Conservation (phyloP, 2,113 vertebrate genomes). For the Stomatorhinus ivindoensis region DNA sequence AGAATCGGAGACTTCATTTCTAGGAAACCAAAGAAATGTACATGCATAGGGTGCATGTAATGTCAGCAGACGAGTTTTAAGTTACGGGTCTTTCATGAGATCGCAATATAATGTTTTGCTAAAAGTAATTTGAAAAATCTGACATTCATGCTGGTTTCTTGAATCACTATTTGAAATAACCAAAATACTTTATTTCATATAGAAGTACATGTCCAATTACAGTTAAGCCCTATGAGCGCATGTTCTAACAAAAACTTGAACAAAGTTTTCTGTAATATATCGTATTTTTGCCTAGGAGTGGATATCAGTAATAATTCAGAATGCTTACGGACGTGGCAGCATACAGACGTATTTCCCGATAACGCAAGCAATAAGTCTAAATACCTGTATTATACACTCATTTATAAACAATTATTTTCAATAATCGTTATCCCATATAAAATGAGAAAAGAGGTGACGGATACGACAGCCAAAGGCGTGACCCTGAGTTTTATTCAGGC, state of each 20-base stretch:
- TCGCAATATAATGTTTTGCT: neutral
- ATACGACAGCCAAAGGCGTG: neutral
- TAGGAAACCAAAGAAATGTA: neutral
- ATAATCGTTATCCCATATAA: neutral
- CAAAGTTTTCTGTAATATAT: neutral
- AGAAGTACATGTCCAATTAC: neutral
- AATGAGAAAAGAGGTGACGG: neutral
- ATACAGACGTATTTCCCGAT: neutral
- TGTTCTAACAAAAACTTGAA: conserved; percentile 11
- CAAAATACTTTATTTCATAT: neutral
- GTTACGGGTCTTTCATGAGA: neutral
- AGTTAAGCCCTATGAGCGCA: neutral
- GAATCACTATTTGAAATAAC: neutral
- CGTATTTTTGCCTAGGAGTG: neutral
- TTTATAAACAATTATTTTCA: neutral
- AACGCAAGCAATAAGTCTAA: neutral
- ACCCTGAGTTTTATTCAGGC: neutral
- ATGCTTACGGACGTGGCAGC: neutral
- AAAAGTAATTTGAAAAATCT: neutral
- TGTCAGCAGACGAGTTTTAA: neutral
- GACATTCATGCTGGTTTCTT: neutral
- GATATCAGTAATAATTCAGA: neutral
- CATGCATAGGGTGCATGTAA: neutral
- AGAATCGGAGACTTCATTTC: neutral
- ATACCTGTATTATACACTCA: neutral